Conservation (phyloP, 37 sponge, comb jelly and placozoan species). For the Eunapius fragilis region DNA sequence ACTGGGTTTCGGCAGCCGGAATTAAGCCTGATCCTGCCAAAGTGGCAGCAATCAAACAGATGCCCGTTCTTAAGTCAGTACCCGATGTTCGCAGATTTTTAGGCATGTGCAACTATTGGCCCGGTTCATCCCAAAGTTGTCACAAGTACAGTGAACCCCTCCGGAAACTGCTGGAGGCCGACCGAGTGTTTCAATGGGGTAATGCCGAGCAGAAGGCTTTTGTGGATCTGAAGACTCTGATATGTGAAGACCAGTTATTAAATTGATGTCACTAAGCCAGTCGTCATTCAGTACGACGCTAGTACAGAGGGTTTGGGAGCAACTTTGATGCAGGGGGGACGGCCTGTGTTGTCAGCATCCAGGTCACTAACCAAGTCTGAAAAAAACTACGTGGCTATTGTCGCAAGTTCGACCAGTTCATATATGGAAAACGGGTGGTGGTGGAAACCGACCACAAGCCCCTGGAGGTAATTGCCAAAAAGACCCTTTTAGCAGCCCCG, state of each 20-base stretch:
- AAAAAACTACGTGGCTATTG: too few relatives aligned
- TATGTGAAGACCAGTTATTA: background rate
- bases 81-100: background rate
- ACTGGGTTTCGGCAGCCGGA: background rate
- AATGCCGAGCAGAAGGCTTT: background rate
- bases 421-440: too few relatives aligned
- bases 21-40: conserved; percentile 23
- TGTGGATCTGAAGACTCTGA: background rate
- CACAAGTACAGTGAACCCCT: background rate
- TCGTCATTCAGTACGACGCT: background rate
- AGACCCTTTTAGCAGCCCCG: too few relatives aligned
- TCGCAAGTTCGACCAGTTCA: too few relatives aligned
- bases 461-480: too few relatives aligned
- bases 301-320: too few relatives aligned
- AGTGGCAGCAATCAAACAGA: conserved; percentile 11
- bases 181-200: background rate
- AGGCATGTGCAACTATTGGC: background rate
- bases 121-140: background rate
- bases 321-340: too few relatives aligned
- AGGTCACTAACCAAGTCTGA: too few relatives aligned
- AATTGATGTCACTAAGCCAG: background rate
- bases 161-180: background rate
- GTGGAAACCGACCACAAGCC: too few relatives aligned
- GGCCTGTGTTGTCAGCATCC: too few relatives aligned
- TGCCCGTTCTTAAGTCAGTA: conserved; percentile 5